Base-by-base conservation (phyloP, 2,797 vertebrate species). In the Phrynocephalus guinanensis region DNA sequence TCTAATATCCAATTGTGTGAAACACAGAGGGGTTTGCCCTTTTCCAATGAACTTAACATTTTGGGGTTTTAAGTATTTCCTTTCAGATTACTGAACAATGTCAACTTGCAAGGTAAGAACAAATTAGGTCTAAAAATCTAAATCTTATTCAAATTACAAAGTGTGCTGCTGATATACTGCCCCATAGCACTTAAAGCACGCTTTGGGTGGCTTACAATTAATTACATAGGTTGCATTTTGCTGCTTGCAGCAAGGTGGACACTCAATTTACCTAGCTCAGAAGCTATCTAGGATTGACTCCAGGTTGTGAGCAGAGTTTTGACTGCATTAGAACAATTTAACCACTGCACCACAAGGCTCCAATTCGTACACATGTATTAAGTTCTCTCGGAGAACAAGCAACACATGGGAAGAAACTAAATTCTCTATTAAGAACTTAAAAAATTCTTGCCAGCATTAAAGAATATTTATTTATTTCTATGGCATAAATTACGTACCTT, bases 401-500 rank as follows among this genome's bases (percentile, higher is more conserved):
- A 60, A 10, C 71, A 56, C 28, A 60, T 44, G 8, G 6, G 73
- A 48, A 76, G 66, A 38, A 66, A 15, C 60, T 18, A 15, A 71
- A 11, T 63, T 28, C 20, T n/a, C 18, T 16, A 50, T 72, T 86
- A 18, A 80, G 60, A 24, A 73, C 10, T 38, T 10, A 38, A n/a
- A 28, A 7, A 28, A 15, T 52, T 71, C 70, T 71, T 52, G 28
- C 1, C 22, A 72, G 50, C 4, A 56, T 28, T 30, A 71, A 79
- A 20, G 38, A 48, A 84, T 30, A 63, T 90, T 79, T 38, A 83
- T 10, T 91, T 15, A 85, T 1, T 38, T 50, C 52, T 60, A 22
- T 11, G 26, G 11, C 56, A 60, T 86, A 60, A 90, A 83, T 94
- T 93, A 96, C 96, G 79, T 97, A 99, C 99, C 98, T 99, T 99